A percentile compares a stretch with the other conserved stretches of the same genome.
Conservation (phyloP, 2,113 vertebrate species). For the Alligator mississippiensis region DNA sequence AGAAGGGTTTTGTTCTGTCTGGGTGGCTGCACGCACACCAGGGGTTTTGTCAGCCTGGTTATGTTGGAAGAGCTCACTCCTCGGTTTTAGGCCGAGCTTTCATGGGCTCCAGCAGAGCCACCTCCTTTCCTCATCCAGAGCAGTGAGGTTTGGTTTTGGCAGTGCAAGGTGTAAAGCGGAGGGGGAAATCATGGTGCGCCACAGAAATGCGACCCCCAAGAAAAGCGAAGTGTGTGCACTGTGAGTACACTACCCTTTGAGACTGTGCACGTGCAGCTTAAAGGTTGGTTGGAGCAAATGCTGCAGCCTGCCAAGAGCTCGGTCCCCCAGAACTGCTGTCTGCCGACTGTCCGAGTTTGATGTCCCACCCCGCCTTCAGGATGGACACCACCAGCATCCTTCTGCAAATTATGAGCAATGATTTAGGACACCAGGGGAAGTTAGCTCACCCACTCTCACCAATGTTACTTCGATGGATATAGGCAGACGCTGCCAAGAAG, state of each 20-base stretch:
- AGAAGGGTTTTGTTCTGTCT: too few relatives aligned
- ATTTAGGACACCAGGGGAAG: fast-evolving
- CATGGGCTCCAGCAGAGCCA: not conserved
- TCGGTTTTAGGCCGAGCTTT: not conserved
- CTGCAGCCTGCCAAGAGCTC: not conserved
- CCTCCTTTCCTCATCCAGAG: not conserved
- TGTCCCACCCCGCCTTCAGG: too few relatives aligned
- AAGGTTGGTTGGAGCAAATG: not conserved
- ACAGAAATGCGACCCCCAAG: not conserved
- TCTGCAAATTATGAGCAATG: too few relatives aligned
- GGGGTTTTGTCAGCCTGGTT: too few relatives aligned
- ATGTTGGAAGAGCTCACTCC: too few relatives aligned
- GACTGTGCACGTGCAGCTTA: not conserved
- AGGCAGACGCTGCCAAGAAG: too few relatives aligned
- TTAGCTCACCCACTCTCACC: not conserved
- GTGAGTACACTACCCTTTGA: not conserved
- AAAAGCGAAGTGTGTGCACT: not conserved
- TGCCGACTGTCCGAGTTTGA: not conserved
- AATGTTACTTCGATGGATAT: too few relatives aligned
- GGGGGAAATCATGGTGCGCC: not conserved
- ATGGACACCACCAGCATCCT: too few relatives aligned
- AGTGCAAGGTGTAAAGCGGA: not conserved
- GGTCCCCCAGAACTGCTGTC: not conserved
- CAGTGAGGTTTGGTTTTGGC: not conserved
- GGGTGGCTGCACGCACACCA: too few relatives aligned